Conservation (phyloP, 1,140 invertebrate genomes). For the Ridgeia piscesae region DNA sequence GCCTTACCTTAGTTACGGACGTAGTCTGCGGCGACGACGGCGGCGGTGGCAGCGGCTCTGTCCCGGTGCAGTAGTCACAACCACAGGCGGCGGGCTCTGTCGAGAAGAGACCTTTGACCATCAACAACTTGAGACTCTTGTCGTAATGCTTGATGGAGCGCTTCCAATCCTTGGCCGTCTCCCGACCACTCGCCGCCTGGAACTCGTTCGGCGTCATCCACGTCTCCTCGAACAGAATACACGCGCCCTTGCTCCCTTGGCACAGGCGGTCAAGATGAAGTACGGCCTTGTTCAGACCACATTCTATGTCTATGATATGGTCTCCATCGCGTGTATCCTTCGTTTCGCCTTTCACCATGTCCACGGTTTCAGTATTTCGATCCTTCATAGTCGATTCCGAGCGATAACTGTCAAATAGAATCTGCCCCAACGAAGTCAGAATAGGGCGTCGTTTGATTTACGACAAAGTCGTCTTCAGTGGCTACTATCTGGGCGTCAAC, state of each 20-base stretch:
- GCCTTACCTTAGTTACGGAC: background rate
- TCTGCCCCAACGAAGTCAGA: background rate
- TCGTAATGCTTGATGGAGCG: constrained; percentile 56
- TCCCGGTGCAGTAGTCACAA: constrained; percentile 42
- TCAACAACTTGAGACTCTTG: constrained; percentile 57
- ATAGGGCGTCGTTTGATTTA: background rate
- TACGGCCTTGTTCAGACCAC: constrained; percentile 45
- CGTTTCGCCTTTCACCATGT: background rate
- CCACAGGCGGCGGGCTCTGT: constrained; percentile 52
- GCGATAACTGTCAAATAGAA: background rate
- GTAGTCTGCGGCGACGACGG: background rate
- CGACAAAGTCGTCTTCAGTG: background rate
- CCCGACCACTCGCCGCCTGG: constrained; percentile 55
- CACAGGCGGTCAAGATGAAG: constrained; percentile 47
- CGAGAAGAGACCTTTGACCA: constrained; percentile 56
- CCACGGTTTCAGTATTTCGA: background rate
- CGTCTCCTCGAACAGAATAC: constrained; percentile 46
- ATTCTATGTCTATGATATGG: constrained; percentile 51
- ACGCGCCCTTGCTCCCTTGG: constrained; percentile 52
- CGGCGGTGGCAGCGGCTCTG: background rate
- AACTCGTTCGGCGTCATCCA: constrained; percentile 61
- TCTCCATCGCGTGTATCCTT: constrained; percentile 26
- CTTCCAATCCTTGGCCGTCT: constrained; percentile 60
- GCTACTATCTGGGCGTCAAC: background rate
- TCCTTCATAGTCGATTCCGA: background rate